These are phyloP conservation scores for Albula goreensis DNA, from an alignment of 2,113 vertebrate species.

Conservation along the genomic window DNA sequence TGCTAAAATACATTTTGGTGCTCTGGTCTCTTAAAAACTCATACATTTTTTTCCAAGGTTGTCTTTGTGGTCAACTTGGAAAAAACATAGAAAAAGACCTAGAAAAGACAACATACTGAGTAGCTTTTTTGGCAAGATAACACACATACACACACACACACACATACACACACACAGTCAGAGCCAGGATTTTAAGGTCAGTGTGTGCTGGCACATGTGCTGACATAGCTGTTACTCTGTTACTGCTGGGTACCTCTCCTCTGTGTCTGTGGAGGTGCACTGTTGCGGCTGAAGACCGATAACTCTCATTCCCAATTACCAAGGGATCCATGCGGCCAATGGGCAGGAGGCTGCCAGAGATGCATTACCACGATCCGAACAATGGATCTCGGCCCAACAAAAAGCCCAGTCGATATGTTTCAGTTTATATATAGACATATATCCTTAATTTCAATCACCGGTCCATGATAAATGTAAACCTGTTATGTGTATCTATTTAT, in stretches of 20 bases:
- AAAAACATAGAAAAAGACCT: background rate
- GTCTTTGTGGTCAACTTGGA: background rate
- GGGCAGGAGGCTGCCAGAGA: background rate
- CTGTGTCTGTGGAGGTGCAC: background rate
- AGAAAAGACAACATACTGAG: background rate
- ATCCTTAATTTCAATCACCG: background rate
- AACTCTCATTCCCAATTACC: background rate
- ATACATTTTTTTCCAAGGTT: no score
- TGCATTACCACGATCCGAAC: background rate
- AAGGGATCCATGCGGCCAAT: background rate
- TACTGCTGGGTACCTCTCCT: no score
- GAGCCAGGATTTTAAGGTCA: background rate
- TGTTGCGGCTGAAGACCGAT: background rate
- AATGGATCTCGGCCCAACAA: background rate
- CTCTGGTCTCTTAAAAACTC: background rate
- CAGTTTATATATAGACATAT: slow-evolving; percentile 4
- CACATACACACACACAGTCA: background rate
- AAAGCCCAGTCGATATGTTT: slow-evolving; percentile 2
- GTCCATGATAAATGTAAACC: background rate
- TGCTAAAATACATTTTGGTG: background rate
- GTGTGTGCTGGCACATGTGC: background rate
- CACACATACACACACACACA: background rate
- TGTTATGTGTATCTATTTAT: background rate
- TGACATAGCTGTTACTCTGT: no score
- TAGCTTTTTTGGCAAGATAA: background rate